A percentile compares a stretch with the other conserved stretches of the same genome.
These are phyloP conservation scores for Chunga burmeisteri DNA, from an alignment of 2,113 vertebrate genomes.

Conservation along the genomic window DNA sequence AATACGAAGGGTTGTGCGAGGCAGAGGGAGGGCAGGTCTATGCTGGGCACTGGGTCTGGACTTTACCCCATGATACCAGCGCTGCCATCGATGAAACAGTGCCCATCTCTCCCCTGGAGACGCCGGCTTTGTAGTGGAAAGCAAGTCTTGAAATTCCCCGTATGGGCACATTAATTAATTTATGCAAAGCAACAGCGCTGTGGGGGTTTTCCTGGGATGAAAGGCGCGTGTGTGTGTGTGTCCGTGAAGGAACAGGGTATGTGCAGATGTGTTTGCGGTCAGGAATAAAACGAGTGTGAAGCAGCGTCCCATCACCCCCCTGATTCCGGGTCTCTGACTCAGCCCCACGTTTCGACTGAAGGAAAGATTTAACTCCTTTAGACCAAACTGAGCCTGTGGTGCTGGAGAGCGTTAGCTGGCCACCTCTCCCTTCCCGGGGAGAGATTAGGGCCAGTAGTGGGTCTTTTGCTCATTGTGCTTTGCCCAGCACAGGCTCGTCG, in stretches of 20 bases:
- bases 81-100: accelerated
- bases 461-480: background rate
- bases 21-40: background rate
- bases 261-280: constrained; percentile 29
- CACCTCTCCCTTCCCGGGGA: background rate
- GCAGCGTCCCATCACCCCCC: background rate
- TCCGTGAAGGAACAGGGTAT: background rate
- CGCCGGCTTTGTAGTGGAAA: background rate
- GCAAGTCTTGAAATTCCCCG: background rate
- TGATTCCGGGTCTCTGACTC: background rate
- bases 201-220: background rate
- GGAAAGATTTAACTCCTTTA: background rate
- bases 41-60: background rate
- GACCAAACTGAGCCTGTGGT: background rate
- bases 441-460: accelerated
- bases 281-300: background rate
- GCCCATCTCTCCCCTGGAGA: background rate
- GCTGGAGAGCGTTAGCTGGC: background rate
- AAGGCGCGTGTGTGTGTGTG: background rate
- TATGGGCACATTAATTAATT: background rate
- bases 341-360: background rate
- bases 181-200: background rate
- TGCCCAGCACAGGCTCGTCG: background rate
- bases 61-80: accelerated
- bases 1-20: accelerated